Evolutionary conservation across 2,888 invertebrate genomes (phyloP).

Genomic region (Erebia aethiops): DNA sequence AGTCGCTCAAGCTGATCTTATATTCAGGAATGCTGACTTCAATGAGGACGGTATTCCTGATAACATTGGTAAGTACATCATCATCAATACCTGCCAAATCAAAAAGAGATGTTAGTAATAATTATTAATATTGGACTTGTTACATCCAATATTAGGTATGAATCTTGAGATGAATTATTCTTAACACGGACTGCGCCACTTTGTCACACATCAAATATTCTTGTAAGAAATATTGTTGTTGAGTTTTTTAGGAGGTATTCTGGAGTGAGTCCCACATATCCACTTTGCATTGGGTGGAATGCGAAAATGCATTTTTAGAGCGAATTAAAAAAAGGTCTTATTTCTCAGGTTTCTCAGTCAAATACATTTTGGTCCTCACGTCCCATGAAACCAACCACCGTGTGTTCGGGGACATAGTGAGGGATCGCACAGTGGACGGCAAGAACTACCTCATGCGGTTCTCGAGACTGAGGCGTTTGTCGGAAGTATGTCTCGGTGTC

Average conservation of each 20-base stretch:
- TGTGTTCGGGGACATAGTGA: constrained; percentile 64
- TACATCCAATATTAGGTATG: no score
- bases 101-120: no score
- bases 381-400: constrained; percentile 67
- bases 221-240: no score
- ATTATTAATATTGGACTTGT: no score
- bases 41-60: constrained; percentile 79
- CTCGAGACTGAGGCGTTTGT: constrained; percentile 67
- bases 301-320: not conserved
- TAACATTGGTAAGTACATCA: constrained; percentile 69
- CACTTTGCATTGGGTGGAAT: no score
- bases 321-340: not conserved
- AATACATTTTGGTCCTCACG: constrained; percentile 74
- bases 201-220: no score
- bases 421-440: constrained; percentile 59
- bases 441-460: constrained; percentile 69
- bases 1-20: constrained; percentile 77
- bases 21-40: constrained; percentile 81
- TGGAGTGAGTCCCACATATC: no score
- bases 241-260: no score
- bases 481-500: constrained; percentile 79
- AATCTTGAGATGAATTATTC: no score
- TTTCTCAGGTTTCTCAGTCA: constrained; percentile 72
- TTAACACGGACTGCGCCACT: no score
- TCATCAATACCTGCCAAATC: not conserved